Evolutionary conservation across 1,140 invertebrate species (phyloP).

Genomic region (Drosophila sulfurigaster): DNA sequence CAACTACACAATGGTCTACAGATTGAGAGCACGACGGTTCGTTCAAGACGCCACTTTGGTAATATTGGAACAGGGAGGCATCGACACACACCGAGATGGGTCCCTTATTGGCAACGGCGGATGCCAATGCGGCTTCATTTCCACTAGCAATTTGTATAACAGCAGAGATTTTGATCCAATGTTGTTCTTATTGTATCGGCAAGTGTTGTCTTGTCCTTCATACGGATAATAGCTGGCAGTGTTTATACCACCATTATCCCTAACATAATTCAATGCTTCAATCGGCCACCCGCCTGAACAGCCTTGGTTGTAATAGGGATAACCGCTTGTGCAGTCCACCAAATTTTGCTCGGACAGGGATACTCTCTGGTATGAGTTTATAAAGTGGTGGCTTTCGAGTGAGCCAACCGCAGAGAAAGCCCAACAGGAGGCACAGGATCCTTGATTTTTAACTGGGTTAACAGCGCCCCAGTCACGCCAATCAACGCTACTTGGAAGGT

Average conservation of each 20-base stretch:
- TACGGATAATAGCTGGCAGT: constrained; percentile 11
- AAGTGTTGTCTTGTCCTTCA: background rate
- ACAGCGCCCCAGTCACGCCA: background rate
- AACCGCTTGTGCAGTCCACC: background rate
- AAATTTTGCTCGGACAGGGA: constrained; percentile 43
- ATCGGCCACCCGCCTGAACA: background rate
- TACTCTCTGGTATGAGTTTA: background rate
- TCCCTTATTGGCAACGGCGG: constrained; percentile 1
- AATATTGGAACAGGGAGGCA: background rate
- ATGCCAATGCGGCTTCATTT: constrained; percentile 2
- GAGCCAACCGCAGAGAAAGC: background rate
- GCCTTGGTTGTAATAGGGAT: background rate
- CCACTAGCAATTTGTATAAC: background rate
- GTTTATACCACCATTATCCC: constrained; percentile 62
- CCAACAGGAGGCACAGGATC: constrained; percentile 2
- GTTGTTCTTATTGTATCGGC: background rate
- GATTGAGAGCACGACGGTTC: background rate
- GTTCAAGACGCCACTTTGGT: background rate
- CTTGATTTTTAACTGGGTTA: constrained; percentile 4
- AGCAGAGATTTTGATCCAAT: background rate
- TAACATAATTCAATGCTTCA: constrained; percentile 46
- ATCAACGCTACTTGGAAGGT: background rate
- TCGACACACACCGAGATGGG: constrained; percentile 7
- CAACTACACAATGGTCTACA: background rate
- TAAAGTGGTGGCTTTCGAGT: constrained; percentile 3